Evolutionary conservation across 2,888 invertebrate genomes (phyloP), one percentile per base, ranked within the genome.

Genomic region (Habroteleia sp.): DNA sequence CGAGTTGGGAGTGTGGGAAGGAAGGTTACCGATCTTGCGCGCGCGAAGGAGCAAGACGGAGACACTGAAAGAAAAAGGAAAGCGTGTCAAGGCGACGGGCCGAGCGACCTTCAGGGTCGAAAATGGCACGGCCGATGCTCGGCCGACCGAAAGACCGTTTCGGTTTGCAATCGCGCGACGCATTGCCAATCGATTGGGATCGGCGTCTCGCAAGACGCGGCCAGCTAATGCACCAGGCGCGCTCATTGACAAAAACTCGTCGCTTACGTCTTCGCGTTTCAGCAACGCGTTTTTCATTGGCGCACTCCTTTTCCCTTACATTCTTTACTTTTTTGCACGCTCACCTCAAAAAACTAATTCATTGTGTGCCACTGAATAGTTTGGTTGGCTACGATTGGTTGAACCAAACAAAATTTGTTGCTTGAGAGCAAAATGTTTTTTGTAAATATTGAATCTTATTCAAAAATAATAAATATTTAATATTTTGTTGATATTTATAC

Each of bases 71-170:
- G 60, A 60, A 80, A 77, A 76, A 77, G 74, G 75, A 77, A 81
- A 83, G 78, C 80, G 81, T 81, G 81, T 80, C 82, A 83, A 83
- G 82, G 82, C 76, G 77, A 79, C 65, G 76, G 63, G 35, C 72
- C 17, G 50, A 8, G 41, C 69, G 77, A 78, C 79, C 80, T 79
- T 79, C 80, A 74, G 65, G 77, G 76, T 79, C 74, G 78, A 68
- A 71, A 77, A 76, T 76, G 76, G 77, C 65, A 63, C 60, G 71
- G 42, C 54, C 54, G 58, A 50, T 46, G 56, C 50, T 65, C 50
- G 65, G 37, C 48, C 56, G 46, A 62, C 63, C 58, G 46, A 62
- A 72, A 68, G 68, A 63, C 44, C 58, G 41, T 65, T 75, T 60
- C 46, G 60, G 60, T 71, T 41, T 6, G 63, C 62, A 48, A 66